phyloP scores from a whole-genome alignment of 1,140 invertebrate species.

The Antheraea mylitta region DNA sequence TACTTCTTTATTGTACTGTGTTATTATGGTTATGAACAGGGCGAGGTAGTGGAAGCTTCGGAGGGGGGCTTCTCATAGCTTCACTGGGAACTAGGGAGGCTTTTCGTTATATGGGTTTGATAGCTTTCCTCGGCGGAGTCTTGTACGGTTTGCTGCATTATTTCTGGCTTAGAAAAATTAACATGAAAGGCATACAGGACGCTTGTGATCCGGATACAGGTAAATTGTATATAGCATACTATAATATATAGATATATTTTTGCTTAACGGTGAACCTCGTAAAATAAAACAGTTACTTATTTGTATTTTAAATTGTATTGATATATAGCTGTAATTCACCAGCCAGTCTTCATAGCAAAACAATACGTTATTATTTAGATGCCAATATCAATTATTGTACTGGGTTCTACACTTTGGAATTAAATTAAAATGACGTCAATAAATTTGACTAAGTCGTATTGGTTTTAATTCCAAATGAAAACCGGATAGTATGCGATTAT shows the following conservation, averaged over 20 bases:
- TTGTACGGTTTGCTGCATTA: conserved; percentile 85
- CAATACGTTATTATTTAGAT: too few species aligned
- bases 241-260: not conserved
- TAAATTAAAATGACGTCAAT: too few species aligned
- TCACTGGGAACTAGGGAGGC: conserved; percentile 85
- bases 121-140: conserved; percentile 84
- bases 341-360: too few species aligned
- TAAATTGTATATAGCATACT: conserved; percentile 26
- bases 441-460: too few species aligned
- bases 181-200: conserved; percentile 58
- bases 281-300: too few species aligned
- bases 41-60: conserved; percentile 88
- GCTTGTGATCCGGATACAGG: conserved; percentile 57
- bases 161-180: conserved; percentile 84
- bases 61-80: conserved; percentile 88
- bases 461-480: too few species aligned
- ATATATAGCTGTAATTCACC: too few species aligned
- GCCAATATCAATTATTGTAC: too few species aligned
- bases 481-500: too few species aligned
- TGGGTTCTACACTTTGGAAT: too few species aligned
- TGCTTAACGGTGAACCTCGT: too few species aligned
- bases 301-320: too few species aligned
- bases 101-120: conserved; percentile 87
- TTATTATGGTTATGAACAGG: conserved; percentile 54
- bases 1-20: not conserved